phyloP scores from a whole-genome alignment of 2,113 vertebrate genomes.

The Phocoena sinus region DNA sequence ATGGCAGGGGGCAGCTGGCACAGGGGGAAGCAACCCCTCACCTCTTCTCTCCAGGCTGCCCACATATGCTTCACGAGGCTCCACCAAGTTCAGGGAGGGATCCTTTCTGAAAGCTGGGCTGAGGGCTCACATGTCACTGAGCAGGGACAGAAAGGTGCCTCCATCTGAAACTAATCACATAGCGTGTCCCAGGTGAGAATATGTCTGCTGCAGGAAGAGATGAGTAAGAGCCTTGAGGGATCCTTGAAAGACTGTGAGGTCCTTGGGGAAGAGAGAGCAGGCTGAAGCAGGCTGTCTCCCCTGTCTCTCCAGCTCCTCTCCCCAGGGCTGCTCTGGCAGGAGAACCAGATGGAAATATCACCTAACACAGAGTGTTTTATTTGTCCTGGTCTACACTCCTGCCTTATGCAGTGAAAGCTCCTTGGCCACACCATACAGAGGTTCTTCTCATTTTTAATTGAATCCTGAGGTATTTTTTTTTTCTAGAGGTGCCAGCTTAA shows the following conservation, averaged over 20 bases:
- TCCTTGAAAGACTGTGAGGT: not conserved
- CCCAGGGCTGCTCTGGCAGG: not conserved
- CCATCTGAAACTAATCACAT: not conserved
- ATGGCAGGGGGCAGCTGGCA: not conserved
- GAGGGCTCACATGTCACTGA: not conserved
- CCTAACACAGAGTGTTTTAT: not conserved
- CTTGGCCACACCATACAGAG: conserved; percentile 47
- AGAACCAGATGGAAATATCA: conserved; percentile 46
- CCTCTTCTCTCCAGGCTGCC: not conserved
- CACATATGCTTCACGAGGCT: not conserved
- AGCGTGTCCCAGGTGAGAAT: conserved; percentile 8
- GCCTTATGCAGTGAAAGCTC: conserved; percentile 6
- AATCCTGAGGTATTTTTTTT: conserved; percentile 52
- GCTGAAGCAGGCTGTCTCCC: not conserved
- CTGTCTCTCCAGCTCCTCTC: not conserved
- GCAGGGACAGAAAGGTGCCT: not conserved
- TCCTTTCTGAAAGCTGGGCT: not conserved
- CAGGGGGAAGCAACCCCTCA: not conserved
- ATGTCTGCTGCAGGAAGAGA: not conserved
- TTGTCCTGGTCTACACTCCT: not conserved
- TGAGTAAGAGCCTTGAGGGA: not conserved
- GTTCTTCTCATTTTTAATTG: conserved; percentile 63
- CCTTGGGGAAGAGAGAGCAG: not conserved
- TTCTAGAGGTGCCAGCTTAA: conserved; percentile 52
- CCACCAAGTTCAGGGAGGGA: not conserved